Base-by-base conservation (phyloP, 2,797 vertebrate species). In the Coilia nasus region DNA sequence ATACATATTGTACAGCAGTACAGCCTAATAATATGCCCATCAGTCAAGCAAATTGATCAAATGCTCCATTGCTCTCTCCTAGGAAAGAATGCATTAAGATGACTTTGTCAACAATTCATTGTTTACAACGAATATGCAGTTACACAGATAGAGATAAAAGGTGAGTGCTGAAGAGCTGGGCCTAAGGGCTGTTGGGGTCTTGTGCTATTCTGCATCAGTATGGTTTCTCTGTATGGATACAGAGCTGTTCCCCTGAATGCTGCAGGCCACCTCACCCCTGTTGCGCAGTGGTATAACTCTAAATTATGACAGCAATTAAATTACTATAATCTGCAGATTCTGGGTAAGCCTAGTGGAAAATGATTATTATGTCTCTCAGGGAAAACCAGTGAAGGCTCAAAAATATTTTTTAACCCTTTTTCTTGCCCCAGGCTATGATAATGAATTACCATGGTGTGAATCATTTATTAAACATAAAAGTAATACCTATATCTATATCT, bases 391-490 rank as follows among this genome's bases (percentile, higher is more conserved):
- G 19, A 78, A 78, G 67, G 15, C 67, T 35, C 28, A 5, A 75
- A 75, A 41, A 31, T 7, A 21, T 15, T 78, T 78, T 64, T 64
- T 78, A 21, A 25, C 71, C 19, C 15, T 31, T 44, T 1, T 31
- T 10, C 41, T 78, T 78, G 35, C 71, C 71, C 35, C 6, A 21
- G 19, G 71, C 71, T 41, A 44, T 78, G 41, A 78, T 21, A 44
- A 78, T 44, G 71, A 31, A 78, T 44, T 41, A 78, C 35, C 31
- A 31, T 25, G 31, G 71, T 10, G 31, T 78, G 71, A 78, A 44
- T 78, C 71, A 78, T 44, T 78, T 78, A 78, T 78, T 78, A 78
- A 78, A 78, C 71, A 78, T 78, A 44, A 78, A 17, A 21, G 71
- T 31, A 78, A 78, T 78, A 78, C 19, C 17, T 35, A 78, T 78